Conservation (phyloP, 2,113 vertebrate species). For the Campylomormyrus numenius region DNA sequence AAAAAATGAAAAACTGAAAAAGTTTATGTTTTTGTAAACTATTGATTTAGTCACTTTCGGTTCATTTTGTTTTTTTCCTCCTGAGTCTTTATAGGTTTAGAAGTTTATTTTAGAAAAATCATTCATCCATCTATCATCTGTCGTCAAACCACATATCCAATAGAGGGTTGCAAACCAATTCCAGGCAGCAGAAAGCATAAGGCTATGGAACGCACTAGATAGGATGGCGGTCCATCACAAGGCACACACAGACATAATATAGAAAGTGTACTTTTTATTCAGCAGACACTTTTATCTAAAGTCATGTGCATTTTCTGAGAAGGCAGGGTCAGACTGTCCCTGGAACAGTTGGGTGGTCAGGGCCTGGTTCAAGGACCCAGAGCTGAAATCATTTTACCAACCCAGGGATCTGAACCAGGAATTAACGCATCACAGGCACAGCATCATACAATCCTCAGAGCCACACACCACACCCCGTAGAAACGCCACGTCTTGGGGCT, state of each 20-base stretch:
- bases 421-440: background rate
- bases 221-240: background rate
- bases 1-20: background rate
- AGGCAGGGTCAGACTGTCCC: background rate
- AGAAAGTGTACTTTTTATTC: background rate
- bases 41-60: background rate
- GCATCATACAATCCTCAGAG: background rate
- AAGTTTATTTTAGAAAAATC: background rate
- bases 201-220: background rate
- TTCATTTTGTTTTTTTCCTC: background rate
- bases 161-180: background rate
- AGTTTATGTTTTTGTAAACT: background rate
- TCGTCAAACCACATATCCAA: background rate
- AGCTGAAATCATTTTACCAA: background rate
- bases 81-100: background rate
- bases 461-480: background rate
- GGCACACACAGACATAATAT: background rate
- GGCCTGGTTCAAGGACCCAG: background rate
- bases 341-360: background rate
- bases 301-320: background rate
- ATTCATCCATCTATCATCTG: background rate
- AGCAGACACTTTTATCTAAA: background rate
- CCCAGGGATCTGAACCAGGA: background rate
- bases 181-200: background rate
- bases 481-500: background rate